A percentile compares a stretch with the other conserved stretches of the same genome.
phyloP scores from a whole-genome alignment of 92 coral and sea anemone species.

The Galaxea fascicularis region DNA sequence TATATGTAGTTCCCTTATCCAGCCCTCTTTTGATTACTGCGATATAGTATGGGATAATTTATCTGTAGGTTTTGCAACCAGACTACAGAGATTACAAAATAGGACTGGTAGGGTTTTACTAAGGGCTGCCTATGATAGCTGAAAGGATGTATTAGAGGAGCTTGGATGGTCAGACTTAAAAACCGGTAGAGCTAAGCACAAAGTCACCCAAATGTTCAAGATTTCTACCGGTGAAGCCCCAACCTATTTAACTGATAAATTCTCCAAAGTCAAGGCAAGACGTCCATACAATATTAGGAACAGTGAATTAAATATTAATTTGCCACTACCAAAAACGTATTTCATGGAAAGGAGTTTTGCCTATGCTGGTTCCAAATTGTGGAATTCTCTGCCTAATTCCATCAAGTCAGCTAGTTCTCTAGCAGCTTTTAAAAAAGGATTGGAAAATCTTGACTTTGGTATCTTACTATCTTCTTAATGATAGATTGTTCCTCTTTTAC shows the following conservation, averaged over 20 bases:
- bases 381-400: background rate
- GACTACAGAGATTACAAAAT: background rate
- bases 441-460: too few relatives aligned
- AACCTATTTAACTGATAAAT: background rate
- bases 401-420: background rate
- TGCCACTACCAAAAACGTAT: background rate
- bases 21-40: too few relatives aligned
- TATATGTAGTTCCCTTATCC: too few relatives aligned
- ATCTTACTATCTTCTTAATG: too few relatives aligned
- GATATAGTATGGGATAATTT: too few relatives aligned
- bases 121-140: background rate
- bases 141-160: too few relatives aligned
- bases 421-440: too few relatives aligned
- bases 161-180: background rate
- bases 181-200: background rate
- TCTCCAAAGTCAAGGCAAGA: too few relatives aligned
- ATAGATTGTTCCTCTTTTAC: too few relatives aligned
- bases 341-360: background rate
- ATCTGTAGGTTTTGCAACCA: too few relatives aligned
- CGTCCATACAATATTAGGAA: background rate
- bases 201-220: slow-evolving; percentile 4
- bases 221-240: slow-evolving; percentile 11
- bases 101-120: background rate
- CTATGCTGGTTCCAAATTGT: too few relatives aligned
- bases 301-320: background rate